Evolutionary conservation across 2,113 vertebrate genomes (phyloP).

Genomic region (Oncorhynchus masou): DNA sequence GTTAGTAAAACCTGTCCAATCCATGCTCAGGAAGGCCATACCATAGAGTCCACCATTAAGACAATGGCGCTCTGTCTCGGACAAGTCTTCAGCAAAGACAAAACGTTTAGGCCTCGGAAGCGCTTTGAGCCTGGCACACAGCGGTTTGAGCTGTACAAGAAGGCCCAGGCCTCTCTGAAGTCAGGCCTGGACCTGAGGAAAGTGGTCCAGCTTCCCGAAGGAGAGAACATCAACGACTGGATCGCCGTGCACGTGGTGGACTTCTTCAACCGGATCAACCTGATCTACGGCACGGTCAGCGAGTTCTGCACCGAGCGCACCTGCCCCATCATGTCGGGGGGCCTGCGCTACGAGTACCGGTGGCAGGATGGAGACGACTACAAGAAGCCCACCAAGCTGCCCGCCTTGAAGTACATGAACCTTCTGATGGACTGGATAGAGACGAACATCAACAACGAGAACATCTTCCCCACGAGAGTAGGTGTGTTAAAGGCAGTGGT

Average conservation of each 20-base stretch:
- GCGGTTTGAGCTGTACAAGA: conserved; percentile 95
- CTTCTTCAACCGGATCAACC: conserved; percentile 97
- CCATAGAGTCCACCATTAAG: conserved; percentile 41
- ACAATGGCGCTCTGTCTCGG: conserved; percentile 92
- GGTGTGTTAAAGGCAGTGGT: conserved; percentile 76
- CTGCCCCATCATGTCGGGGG: conserved; percentile 94
- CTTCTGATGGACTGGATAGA: conserved; percentile 98
- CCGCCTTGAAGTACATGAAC: conserved; percentile 91
- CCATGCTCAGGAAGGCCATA: conserved; percentile 8
- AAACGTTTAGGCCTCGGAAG: conserved; percentile 92
- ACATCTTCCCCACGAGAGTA: conserved; percentile 93
- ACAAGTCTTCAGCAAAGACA: conserved; percentile 97
- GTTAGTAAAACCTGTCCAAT: not conserved
- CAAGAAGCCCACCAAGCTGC: conserved; percentile 90
- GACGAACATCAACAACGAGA: conserved; percentile 91
- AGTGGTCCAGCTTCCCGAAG: conserved; percentile 89
- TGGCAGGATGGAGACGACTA: conserved; percentile 94
- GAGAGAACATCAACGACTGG: conserved; percentile 92
- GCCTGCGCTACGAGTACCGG: conserved; percentile 92
- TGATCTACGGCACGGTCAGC: conserved; percentile 96
- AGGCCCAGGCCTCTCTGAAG: conserved; percentile 94
- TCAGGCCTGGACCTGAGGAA: conserved; percentile 91
- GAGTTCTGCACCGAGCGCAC: conserved; percentile 89
- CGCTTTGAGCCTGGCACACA: conserved; percentile 93
- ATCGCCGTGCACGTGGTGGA: conserved; percentile 95